Conservation (phyloP, 2,888 invertebrate species). For the Phaedon cochleariae region DNA sequence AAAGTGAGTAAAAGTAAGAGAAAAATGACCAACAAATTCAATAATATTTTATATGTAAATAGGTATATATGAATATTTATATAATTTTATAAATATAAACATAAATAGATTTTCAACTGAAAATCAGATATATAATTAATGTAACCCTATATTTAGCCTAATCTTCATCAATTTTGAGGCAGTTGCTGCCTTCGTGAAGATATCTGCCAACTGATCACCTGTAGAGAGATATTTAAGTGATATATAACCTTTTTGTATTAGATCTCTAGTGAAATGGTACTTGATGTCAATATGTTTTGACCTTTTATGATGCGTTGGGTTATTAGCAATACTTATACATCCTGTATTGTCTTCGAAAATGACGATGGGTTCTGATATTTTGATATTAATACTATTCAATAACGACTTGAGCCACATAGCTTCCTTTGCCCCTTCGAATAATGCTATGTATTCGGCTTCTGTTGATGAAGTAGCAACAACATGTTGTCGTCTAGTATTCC, state of each 20-base stretch:
- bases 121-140: too few species aligned
- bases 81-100: too few species aligned
- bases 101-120: too few species aligned
- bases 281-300: constrained; percentile 53
- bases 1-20: too few species aligned
- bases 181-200: constrained; percentile 2
- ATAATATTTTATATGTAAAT: too few species aligned
- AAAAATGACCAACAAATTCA: too few species aligned
- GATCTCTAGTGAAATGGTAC: too few species aligned
- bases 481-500: too few species aligned
- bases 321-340: constrained; percentile 48
- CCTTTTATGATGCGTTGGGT: constrained; percentile 40
- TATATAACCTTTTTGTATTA: too few species aligned
- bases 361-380: constrained; percentile 31
- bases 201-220: constrained; percentile 63
- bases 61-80: too few species aligned
- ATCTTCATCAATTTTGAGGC: background rate
- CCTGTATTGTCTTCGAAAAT: constrained; percentile 50
- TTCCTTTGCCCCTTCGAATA: constrained; percentile 48
- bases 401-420: constrained; percentile 50
- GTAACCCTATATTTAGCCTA: too few species aligned
- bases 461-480: background rate
- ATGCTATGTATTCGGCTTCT: constrained; percentile 25
- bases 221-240: constrained; percentile 22
- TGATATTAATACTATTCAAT: constrained; percentile 41